phyloP scores from a whole-genome alignment of 2,888 invertebrate genomes.

The Pheosia tremula region DNA sequence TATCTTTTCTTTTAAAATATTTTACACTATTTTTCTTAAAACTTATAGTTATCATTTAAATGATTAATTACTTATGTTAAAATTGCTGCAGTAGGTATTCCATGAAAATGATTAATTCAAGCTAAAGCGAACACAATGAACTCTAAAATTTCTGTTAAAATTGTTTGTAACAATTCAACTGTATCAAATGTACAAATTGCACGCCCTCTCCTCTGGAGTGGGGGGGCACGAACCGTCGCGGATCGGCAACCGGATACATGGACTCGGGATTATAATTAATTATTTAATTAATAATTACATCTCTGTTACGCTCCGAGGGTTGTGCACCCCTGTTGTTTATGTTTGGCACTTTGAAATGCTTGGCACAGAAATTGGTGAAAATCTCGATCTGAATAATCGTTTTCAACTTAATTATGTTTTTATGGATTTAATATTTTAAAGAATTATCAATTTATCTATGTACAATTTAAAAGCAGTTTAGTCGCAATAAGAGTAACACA shows the following conservation, averaged over 20 bases:
- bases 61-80: too few species aligned
- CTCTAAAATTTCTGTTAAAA: conserved; percentile 19
- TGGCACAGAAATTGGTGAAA: not conserved
- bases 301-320: not conserved
- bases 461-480: not conserved
- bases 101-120: not conserved
- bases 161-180: conserved; percentile 30
- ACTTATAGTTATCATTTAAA: too few species aligned
- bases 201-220: conserved; percentile 6
- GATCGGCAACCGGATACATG: conserved; percentile 19
- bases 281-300: conserved; percentile 17
- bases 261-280: conserved; percentile 25
- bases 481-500: not conserved
- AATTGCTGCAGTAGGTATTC: not conserved
- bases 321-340: not conserved
- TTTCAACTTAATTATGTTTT: too few species aligned
- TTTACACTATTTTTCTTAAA: too few species aligned
- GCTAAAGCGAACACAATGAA: conserved; percentile 13
- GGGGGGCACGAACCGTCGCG: not conserved
- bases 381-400: not conserved
- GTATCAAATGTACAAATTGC: conserved; percentile 29
- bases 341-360: not conserved
- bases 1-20: too few species aligned
- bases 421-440: too few species aligned
- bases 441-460: too few species aligned